Percentiles rank a stretch among this genome's conserved stretches.
These are phyloP conservation scores for Conus canariensis DNA, from an alignment of 2,888 invertebrate species.

Conservation along the genomic window DNA sequence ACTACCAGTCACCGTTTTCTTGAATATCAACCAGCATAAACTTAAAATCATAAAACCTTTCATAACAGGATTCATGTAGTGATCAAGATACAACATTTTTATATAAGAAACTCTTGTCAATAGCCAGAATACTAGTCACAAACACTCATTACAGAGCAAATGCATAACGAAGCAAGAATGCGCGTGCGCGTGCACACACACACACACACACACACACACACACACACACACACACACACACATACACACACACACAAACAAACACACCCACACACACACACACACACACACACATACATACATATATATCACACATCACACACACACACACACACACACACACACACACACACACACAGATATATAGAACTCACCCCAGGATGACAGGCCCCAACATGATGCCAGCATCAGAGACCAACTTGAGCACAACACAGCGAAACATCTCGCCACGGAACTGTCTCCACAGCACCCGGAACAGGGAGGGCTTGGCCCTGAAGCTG, in stretches of 20 bases:
- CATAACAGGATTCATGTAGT: too few relatives aligned
- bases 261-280: slow-evolving; percentile 10
- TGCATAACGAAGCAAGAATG: background rate
- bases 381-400: slow-evolving; percentile 53
- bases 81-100: too few relatives aligned
- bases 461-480: slow-evolving; percentile 43
- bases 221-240: slow-evolving; percentile 41
- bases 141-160: background rate
- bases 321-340: slow-evolving; percentile 3
- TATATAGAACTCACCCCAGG: slow-evolving; percentile 47
- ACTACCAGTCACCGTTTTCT: background rate
- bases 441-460: slow-evolving; percentile 36
- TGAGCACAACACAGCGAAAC: slow-evolving; percentile 36
- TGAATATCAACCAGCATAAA: too few relatives aligned
- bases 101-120: too few relatives aligned
- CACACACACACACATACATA: slow-evolving; percentile 23
- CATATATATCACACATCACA: background rate
- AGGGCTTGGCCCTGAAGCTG: slow-evolving; percentile 38
- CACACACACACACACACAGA: background rate
- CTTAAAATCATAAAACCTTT: too few relatives aligned
- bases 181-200: too few relatives aligned
- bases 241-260: slow-evolving; percentile 19
- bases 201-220: background rate
- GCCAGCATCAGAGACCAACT: slow-evolving; percentile 52
- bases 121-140: too few relatives aligned